A percentile compares a stretch with the other conserved stretches of the same genome.
These are phyloP conservation scores for Epinotia ramella DNA, from an alignment of 2,888 invertebrate species.

Conservation along the genomic window DNA sequence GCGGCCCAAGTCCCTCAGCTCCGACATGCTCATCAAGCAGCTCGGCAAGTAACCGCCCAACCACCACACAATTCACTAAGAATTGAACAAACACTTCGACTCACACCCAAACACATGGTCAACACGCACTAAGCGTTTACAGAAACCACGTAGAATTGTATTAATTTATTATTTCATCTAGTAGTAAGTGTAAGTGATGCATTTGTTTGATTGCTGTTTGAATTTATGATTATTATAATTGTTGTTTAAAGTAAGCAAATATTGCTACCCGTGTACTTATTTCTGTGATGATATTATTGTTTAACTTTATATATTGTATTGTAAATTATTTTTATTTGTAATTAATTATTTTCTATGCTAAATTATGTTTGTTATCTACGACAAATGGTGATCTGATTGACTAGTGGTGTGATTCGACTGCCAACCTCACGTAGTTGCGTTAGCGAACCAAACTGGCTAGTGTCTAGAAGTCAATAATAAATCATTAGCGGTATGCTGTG, in stretches of 20 bases:
- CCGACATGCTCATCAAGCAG: constrained; percentile 82
- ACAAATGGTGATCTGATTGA: constrained; percentile 58
- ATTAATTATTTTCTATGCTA: constrained; percentile 48
- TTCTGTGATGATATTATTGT: constrained; percentile 60
- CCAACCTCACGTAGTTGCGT: constrained; percentile 57
- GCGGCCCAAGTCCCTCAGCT: constrained; percentile 94
- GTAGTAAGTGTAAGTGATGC: constrained; percentile 61
- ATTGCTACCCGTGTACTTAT: constrained; percentile 64
- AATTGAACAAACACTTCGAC: constrained; percentile 56
- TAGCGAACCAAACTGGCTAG: constrained; percentile 45
- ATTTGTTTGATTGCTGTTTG: constrained; percentile 58
- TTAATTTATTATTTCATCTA: constrained; percentile 48
- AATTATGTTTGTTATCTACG: constrained; percentile 38
- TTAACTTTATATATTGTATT: constrained; percentile 55
- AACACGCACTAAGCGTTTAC: constrained; percentile 47
- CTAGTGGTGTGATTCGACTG: constrained; percentile 72
- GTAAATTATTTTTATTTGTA: constrained; percentile 46
- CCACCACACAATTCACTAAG: constrained; percentile 11
- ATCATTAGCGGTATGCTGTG: constrained; percentile 61
- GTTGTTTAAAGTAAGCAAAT: constrained; percentile 52
- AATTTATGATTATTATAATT: constrained; percentile 54
- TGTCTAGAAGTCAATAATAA: constrained; percentile 47
- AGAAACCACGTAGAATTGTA: constrained; percentile 39
- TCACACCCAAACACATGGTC: constrained; percentile 63
- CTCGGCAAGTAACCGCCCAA: constrained; percentile 68